Evolutionary conservation across 2,888 invertebrate species (phyloP).

Genomic region (Steromphala cineraria): DNA sequence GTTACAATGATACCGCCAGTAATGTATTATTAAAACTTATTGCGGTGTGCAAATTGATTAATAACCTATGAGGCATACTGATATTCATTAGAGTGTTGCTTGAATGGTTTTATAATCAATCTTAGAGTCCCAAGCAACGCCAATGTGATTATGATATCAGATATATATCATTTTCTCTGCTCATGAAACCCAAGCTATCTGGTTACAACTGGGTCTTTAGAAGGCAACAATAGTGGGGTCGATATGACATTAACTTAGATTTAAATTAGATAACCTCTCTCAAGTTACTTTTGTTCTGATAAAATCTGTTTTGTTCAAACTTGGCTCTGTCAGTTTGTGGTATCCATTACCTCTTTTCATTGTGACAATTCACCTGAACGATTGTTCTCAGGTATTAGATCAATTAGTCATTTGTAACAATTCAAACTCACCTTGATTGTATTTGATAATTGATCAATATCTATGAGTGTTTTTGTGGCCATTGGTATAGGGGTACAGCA

Average conservation of each 20-base stretch:
- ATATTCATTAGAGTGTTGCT: neutral
- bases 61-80: neutral
- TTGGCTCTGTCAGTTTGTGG: too few relatives aligned
- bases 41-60: neutral
- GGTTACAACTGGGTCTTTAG: neutral
- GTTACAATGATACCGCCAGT: neutral
- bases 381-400: too few relatives aligned
- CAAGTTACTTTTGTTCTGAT: neutral
- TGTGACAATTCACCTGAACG: too few relatives aligned
- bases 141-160: conserved; percentile 3
- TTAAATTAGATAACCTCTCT: neutral
- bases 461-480: too few relatives aligned
- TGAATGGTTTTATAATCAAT: conserved; percentile 10
- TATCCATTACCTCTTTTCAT: too few relatives aligned
- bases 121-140: neutral
- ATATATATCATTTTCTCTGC: neutral
- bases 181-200: neutral
- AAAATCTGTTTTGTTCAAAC: too few relatives aligned
- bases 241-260: neutral
- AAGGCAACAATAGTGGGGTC: neutral
- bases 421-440: too few relatives aligned
- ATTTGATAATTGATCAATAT: too few relatives aligned
- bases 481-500: too few relatives aligned
- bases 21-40: conserved; percentile 2
- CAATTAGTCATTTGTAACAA: too few relatives aligned